These are phyloP conservation scores for Tillus elongatus DNA, from an alignment of 2,888 invertebrate genomes.

Conservation along the genomic window DNA sequence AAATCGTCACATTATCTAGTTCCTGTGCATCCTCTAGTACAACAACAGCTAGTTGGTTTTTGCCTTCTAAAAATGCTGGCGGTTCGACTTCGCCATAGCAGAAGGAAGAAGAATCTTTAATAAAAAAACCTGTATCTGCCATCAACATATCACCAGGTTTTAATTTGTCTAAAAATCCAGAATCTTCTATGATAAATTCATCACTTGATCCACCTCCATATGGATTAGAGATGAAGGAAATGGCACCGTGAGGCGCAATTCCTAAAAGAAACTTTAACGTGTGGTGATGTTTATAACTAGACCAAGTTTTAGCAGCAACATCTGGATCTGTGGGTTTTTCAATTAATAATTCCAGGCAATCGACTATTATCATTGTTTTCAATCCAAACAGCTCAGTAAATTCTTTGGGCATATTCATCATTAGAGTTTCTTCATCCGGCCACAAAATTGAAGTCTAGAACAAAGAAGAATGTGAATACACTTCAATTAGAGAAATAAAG, in stretches of 20 bases:
- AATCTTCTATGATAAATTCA: conserved; percentile 5
- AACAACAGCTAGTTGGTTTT: not conserved
- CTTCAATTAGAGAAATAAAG: too few species aligned
- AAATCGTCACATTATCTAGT: not conserved
- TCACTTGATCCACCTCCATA: conserved; percentile 8
- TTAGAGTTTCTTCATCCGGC: not conserved
- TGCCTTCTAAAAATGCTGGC: not conserved
- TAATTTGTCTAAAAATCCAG: conserved; percentile 4
- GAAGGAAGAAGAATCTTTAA: not conserved
- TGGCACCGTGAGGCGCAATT: conserved; percentile 9
- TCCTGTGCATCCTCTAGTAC: not conserved
- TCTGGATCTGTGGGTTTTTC: conserved; percentile 2
- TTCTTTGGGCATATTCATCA: not conserved
- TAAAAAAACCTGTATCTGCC: conserved; percentile 1
- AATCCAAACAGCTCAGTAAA: not conserved
- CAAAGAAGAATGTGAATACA: too few species aligned
- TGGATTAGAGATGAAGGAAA: conserved; percentile 6
- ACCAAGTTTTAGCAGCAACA: conserved; percentile 5
- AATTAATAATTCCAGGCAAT: not conserved
- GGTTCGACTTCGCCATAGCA: not conserved
- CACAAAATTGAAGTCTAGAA: conserved; percentile 3
- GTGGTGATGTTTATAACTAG: conserved; percentile 15
- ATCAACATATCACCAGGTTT: conserved; percentile 5
- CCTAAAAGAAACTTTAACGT: conserved; percentile 21
- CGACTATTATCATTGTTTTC: not conserved